phyloP scores from a whole-genome alignment of 1,140 invertebrate species.

The Alviniconcha marisindica region DNA sequence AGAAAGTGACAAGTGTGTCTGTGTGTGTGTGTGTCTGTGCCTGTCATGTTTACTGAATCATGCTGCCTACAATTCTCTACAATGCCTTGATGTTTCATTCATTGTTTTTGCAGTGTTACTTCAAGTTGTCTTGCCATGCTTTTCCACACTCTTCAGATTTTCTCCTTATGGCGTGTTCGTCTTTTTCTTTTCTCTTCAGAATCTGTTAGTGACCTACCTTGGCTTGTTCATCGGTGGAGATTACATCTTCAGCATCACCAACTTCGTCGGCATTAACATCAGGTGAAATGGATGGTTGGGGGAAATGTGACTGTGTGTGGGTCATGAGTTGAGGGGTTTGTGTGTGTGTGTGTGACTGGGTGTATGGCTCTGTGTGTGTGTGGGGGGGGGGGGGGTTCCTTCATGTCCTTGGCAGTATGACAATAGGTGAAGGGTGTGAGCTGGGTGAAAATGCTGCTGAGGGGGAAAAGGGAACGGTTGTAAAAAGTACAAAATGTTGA shows the following conservation, averaged over 20 bases:
- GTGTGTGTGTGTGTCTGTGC: neutral
- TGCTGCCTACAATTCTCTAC: no score
- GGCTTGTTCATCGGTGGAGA: conserved; percentile 99
- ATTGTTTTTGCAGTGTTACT: no score
- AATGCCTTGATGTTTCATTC: no score
- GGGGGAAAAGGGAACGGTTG: no score
- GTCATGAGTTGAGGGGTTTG: neutral
- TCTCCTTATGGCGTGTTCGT: neutral
- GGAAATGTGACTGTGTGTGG: neutral
- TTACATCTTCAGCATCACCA: conserved; percentile 94
- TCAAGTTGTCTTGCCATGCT: no score
- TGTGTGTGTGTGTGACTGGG: neutral
- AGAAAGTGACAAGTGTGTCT: neutral
- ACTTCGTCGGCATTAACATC: conserved; percentile 96
- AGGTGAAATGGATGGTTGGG: conserved; percentile 71
- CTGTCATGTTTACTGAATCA: no score
- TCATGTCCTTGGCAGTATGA: neutral
- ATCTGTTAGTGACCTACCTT: conserved; percentile 79
- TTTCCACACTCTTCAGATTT: no score
- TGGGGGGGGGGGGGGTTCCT: neutral
- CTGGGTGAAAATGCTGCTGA: no score
- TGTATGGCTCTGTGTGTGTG: neutral
- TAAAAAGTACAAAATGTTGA: no score
- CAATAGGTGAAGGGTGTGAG: no score
- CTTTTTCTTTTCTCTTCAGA: conserved; percentile 77